Conservation (phyloP, 1,140 invertebrate genomes). For the Microvelia longipes region DNA sequence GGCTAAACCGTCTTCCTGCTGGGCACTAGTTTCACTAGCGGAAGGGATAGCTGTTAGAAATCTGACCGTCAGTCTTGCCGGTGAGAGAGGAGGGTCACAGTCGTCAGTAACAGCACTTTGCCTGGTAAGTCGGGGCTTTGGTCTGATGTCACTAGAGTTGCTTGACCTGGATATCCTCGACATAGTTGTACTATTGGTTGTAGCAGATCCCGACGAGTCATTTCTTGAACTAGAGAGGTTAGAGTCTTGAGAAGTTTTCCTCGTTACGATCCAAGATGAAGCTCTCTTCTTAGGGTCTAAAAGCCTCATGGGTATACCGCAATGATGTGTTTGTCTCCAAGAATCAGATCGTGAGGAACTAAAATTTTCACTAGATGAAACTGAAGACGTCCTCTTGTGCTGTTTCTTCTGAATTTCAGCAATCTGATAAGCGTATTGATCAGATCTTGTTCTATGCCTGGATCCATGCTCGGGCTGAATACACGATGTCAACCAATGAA, state of each 20-base stretch:
- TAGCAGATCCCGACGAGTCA: constrained; percentile 71
- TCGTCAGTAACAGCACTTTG: constrained; percentile 41
- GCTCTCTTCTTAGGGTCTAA: constrained; percentile 58
- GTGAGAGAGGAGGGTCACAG: constrained; percentile 20
- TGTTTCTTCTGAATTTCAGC: constrained; percentile 59
- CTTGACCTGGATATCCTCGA: constrained; percentile 43
- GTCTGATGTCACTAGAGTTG: constrained; percentile 22
- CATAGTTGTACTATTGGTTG: constrained; percentile 66
- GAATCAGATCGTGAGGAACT: constrained; percentile 68
- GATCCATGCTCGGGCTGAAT: constrained; percentile 23
- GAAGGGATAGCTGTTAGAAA: constrained; percentile 66
- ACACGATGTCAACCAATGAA: constrained; percentile 30
- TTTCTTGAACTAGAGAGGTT: constrained; percentile 69
- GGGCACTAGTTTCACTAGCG: constrained; percentile 59
- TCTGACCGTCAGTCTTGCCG: constrained; percentile 41
- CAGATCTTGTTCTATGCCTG: constrained; percentile 33
- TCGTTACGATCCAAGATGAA: constrained; percentile 70
- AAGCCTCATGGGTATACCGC: constrained; percentile 53
- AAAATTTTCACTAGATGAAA: constrained; percentile 77
- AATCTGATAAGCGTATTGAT: constrained; percentile 64
- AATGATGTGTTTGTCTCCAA: constrained; percentile 54
- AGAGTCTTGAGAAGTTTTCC: constrained; percentile 79
- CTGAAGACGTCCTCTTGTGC: constrained; percentile 58
- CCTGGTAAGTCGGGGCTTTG: constrained; percentile 52
- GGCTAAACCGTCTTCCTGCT: constrained; percentile 45